Conservation (phyloP, 2,113 vertebrate genomes). For the Cettia cetti region DNA sequence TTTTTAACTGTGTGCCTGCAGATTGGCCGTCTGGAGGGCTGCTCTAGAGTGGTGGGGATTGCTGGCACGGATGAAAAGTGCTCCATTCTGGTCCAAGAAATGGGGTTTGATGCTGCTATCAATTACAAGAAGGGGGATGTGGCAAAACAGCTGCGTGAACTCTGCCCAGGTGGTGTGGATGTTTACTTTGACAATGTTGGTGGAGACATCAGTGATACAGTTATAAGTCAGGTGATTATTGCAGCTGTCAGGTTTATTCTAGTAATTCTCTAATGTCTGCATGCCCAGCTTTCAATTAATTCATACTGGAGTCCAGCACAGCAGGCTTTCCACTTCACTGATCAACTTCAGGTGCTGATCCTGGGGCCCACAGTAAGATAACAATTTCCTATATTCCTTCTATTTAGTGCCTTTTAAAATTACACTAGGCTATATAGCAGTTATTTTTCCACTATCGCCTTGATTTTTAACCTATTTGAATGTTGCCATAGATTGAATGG, state of each 20-base stretch:
- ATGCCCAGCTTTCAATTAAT: not conserved
- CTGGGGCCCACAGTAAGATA: not conserved
- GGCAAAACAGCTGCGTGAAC: conserved; percentile 71
- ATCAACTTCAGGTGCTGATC: not conserved
- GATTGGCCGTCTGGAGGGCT: conserved; percentile 89
- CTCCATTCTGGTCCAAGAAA: conserved; percentile 79
- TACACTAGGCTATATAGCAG: not conserved
- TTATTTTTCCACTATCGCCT: not conserved
- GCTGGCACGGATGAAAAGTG: conserved; percentile 92
- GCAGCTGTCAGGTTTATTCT: not conserved
- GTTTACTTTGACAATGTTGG: conserved; percentile 97
- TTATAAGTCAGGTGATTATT: conserved; percentile 81
- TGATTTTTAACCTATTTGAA: not conserved
- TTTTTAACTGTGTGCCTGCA: conserved; percentile 33
- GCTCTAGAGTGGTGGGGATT: conserved; percentile 87
- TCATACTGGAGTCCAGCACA: not conserved
- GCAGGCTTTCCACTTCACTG: not conserved
- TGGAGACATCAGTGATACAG: conserved; percentile 85
- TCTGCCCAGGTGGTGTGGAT: conserved; percentile 87
- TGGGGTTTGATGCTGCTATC: conserved; percentile 87
- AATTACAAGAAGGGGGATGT: conserved; percentile 86
- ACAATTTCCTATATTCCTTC: not conserved
- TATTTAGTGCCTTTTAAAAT: not conserved
- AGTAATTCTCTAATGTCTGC: not conserved
- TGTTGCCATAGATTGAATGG: not conserved